Evolutionary conservation across 2,113 vertebrate species (phyloP).

Genomic region (Brevimyrus niger): DNA sequence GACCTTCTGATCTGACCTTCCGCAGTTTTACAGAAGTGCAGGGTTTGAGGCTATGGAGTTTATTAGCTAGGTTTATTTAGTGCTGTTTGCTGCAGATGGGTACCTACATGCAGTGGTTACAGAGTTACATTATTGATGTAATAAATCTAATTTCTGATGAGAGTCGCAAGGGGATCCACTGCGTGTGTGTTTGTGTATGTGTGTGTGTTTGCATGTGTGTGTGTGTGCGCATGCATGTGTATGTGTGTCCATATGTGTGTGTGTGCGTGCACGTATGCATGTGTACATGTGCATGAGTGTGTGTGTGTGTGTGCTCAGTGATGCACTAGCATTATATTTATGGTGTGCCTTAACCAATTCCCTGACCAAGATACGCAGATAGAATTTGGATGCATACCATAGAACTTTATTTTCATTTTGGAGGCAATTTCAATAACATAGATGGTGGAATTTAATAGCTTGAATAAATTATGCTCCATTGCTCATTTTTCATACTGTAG

Average conservation of each 20-base stretch:
- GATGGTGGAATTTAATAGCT: background rate
- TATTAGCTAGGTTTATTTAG: background rate
- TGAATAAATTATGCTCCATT: background rate
- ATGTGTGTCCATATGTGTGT: background rate
- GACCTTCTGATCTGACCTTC: background rate
- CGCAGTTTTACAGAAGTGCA: background rate
- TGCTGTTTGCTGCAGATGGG: background rate
- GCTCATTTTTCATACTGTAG: background rate
- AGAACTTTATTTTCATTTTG: background rate
- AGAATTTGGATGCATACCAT: background rate
- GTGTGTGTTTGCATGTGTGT: background rate
- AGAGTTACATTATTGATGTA: background rate
- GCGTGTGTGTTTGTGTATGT: background rate
- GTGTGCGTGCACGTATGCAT: background rate
- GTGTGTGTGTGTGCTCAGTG: background rate
- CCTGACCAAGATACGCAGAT: background rate
- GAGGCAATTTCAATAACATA: background rate
- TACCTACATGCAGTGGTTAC: background rate
- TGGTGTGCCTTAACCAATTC: background rate
- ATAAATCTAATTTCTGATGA: background rate
- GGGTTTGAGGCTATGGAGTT: background rate
- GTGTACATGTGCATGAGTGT: too few relatives aligned
- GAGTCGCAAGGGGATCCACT: background rate
- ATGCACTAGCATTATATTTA: background rate
- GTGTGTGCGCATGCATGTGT: background rate